These are phyloP conservation scores for Azorinus chamasolen DNA, from an alignment of 2,888 invertebrate genomes.

Conservation along the genomic window DNA sequence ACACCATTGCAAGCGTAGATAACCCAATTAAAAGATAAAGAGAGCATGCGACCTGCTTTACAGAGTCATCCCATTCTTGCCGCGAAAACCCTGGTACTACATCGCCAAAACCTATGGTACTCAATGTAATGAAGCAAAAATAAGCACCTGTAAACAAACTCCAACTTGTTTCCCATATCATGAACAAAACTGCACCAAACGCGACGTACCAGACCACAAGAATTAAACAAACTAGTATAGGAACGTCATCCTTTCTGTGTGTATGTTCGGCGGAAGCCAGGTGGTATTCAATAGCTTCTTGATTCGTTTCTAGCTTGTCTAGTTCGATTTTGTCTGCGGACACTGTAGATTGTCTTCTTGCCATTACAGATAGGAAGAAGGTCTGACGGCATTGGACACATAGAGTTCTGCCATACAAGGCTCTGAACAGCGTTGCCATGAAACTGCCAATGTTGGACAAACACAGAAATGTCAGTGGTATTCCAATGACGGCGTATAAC, in stretches of 20 bases:
- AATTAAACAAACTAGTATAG: conserved; percentile 94
- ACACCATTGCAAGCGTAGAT: conserved; percentile 87
- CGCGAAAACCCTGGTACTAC: conserved; percentile 84
- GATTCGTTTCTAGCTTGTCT: conserved; percentile 15
- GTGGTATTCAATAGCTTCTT: background rate
- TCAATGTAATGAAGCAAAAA: conserved; percentile 87
- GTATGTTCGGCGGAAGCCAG: conserved; percentile 9
- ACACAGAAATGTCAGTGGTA: conserved; percentile 90
- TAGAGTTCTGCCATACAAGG: conserved; percentile 88
- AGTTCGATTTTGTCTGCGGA: conserved; percentile 43
- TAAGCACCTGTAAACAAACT: conserved; percentile 93
- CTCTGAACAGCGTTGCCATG: conserved; percentile 95
- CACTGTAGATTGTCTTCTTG: conserved; percentile 6
- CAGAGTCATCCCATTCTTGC: conserved; percentile 80
- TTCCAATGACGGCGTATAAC: conserved; percentile 81
- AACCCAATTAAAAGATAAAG: conserved; percentile 86
- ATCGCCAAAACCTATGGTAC: conserved; percentile 87
- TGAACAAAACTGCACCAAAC: conserved; percentile 96
- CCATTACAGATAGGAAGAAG: conserved; percentile 30
- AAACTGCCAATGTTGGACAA: conserved; percentile 97
- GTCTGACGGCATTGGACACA: conserved; percentile 57
- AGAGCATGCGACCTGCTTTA: conserved; percentile 82
- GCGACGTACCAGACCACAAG: conserved; percentile 96
- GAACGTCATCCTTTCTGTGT: conserved; percentile 88
- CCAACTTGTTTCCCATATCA: conserved; percentile 98